Conservation (phyloP, 2,113 vertebrate genomes). For the Irena cyanogastra region DNA sequence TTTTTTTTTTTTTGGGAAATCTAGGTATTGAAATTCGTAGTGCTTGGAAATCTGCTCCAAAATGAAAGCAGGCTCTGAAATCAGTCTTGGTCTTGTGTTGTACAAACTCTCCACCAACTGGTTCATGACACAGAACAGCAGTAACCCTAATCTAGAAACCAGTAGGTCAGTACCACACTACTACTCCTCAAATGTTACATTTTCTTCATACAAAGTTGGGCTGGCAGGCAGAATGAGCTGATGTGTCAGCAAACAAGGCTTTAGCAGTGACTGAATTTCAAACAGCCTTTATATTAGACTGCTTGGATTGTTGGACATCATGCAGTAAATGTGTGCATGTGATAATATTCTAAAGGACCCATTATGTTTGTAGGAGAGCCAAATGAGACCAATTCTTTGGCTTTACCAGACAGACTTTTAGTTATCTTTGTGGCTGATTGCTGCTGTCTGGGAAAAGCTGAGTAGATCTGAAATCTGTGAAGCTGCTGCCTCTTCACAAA, state of each 20-base stretch:
- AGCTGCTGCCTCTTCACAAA: background rate
- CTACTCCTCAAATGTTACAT: background rate
- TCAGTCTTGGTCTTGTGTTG: constrained; percentile 77
- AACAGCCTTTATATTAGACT: background rate
- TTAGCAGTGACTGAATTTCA: background rate
- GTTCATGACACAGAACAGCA: background rate
- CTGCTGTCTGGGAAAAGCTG: background rate
- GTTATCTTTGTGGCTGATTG: background rate
- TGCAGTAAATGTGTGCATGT: background rate
- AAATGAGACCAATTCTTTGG: background rate
- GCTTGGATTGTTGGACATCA: background rate
- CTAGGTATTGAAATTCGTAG: background rate
- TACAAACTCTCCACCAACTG: constrained; percentile 62
- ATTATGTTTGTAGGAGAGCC: background rate
- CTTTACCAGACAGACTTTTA: background rate
- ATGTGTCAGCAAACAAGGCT: background rate
- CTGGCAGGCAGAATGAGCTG: background rate
- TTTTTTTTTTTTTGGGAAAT: background rate
- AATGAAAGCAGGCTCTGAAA: constrained; percentile 70
- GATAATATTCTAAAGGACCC: background rate
- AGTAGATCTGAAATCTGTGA: background rate
- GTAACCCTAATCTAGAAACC: background rate
- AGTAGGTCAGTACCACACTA: background rate
- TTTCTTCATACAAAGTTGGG: background rate
- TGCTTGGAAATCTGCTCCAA: constrained; percentile 54